These are phyloP conservation scores for Sphinx pinastri DNA, from an alignment of 2,888 invertebrate species.

Conservation along the genomic window DNA sequence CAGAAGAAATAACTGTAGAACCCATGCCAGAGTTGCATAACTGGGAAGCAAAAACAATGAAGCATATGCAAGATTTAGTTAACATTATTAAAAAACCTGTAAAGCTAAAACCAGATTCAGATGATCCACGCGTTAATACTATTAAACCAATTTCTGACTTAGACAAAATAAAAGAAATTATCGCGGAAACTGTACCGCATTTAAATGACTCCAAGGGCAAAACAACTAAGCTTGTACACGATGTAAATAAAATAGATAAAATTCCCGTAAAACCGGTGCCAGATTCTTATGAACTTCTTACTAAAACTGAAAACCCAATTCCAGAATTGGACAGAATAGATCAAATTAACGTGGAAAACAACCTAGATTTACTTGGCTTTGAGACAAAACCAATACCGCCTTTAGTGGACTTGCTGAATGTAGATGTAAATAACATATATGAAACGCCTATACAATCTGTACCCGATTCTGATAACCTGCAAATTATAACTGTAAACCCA, in stretches of 20 bases:
- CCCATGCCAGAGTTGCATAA: background rate
- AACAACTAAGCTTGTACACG: no score
- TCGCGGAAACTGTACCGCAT: no score
- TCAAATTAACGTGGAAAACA: background rate
- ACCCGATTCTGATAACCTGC: no score
- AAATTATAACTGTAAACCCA: no score
- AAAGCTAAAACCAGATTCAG: background rate
- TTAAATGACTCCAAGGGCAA: no score
- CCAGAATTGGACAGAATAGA: background rate
- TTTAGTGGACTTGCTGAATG: no score
- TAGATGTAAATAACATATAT: no score
- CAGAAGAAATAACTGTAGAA: background rate
- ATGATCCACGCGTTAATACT: background rate
- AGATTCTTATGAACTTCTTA: background rate
- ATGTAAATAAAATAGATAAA: no score
- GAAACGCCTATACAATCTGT: no score
- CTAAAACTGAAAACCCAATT: background rate
- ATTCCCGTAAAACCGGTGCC: background rate
- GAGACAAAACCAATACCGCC: background rate
- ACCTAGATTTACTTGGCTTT: background rate
- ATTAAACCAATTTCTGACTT: background rate
- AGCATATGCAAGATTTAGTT: background rate
- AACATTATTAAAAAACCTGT: background rate
- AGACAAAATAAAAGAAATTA: no score
- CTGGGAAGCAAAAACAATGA: background rate